phyloP scores from a whole-genome alignment of 2,113 vertebrate species.

The Peromyscus polionotus region DNA sequence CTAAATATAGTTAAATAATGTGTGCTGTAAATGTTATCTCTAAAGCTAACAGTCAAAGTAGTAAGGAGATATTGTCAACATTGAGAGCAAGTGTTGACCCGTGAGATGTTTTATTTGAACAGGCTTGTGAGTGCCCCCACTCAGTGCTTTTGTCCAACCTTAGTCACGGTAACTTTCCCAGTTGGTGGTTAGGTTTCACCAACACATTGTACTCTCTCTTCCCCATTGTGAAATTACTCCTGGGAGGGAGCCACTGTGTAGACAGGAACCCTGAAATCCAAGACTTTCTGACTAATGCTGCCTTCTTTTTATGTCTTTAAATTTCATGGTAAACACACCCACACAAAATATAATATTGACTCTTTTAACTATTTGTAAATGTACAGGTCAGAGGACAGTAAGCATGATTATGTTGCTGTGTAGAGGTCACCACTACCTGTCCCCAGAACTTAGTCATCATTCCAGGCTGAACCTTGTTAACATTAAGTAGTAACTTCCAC shows the following conservation, averaged over 20 bases:
- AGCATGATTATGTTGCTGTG: too few species aligned
- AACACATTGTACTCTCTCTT: neutral
- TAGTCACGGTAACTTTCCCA: neutral
- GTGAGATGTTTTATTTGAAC: neutral
- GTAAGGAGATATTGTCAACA: neutral
- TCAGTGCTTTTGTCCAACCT: neutral
- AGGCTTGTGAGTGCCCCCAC: neutral
- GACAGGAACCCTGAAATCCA: too few species aligned
- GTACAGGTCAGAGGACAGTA: neutral
- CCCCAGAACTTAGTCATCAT: too few species aligned
- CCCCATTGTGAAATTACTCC: neutral
- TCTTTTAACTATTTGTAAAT: neutral
- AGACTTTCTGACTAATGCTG: neutral
- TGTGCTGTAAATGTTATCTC: neutral
- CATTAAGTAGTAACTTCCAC: too few species aligned
- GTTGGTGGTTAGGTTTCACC: neutral
- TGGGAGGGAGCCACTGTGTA: neutral
- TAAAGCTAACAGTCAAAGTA: neutral
- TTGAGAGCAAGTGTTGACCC: neutral
- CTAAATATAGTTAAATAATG: neutral
- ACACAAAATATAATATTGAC: neutral
- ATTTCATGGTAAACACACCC: neutral
- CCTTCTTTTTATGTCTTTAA: neutral
- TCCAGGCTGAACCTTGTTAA: too few species aligned
- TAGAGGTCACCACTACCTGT: too few species aligned